phyloP scores from a whole-genome alignment of 2,888 invertebrate species.

The Dorcus parallelipipedus region DNA sequence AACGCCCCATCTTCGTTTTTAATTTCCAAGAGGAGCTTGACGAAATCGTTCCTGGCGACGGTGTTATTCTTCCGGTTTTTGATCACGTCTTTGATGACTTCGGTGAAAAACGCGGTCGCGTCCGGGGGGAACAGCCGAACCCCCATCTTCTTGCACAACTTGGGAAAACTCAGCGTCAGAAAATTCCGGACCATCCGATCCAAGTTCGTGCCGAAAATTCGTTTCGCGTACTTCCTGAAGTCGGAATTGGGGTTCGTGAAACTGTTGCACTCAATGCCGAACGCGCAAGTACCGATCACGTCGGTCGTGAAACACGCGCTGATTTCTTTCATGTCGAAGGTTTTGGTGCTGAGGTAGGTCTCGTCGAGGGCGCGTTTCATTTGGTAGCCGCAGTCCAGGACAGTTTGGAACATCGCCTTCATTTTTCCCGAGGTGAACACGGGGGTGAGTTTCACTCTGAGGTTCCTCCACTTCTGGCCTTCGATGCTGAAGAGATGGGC shows the following conservation, averaged over 20 bases:
- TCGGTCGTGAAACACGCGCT: conserved; percentile 14
- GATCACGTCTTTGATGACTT: conserved; percentile 32
- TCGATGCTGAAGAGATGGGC: conserved; percentile 12
- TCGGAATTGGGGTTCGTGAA: conserved; percentile 13
- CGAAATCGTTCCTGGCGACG: conserved; percentile 36
- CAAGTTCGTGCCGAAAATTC: neutral
- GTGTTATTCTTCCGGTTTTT: conserved; percentile 22
- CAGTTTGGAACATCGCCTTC: conserved; percentile 14
- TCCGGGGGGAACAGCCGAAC: conserved; percentile 21
- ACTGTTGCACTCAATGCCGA: conserved; percentile 12
- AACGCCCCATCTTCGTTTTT: conserved; percentile 12
- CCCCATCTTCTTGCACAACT: conserved; percentile 20
- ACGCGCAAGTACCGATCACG: conserved; percentile 10
- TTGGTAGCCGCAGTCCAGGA: conserved; percentile 7
- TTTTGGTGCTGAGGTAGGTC: neutral
- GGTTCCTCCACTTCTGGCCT: conserved; percentile 10
- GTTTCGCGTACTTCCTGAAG: conserved; percentile 7
- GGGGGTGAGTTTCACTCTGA: conserved; percentile 10
- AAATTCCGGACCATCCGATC: conserved; percentile 8
- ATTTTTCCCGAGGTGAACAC: conserved; percentile 14
- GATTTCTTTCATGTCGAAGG: conserved; percentile 10
- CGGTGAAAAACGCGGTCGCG: conserved; percentile 34
- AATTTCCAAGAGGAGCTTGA: conserved; percentile 39
- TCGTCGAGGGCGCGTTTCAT: conserved; percentile 1
- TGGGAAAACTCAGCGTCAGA: conserved; percentile 22